A percentile compares a stretch with the other conserved stretches of the same genome.
These are phyloP conservation scores for Notoglanidium macrostoma DNA, from an alignment of 2,797 vertebrate species.

Conservation along the genomic window DNA sequence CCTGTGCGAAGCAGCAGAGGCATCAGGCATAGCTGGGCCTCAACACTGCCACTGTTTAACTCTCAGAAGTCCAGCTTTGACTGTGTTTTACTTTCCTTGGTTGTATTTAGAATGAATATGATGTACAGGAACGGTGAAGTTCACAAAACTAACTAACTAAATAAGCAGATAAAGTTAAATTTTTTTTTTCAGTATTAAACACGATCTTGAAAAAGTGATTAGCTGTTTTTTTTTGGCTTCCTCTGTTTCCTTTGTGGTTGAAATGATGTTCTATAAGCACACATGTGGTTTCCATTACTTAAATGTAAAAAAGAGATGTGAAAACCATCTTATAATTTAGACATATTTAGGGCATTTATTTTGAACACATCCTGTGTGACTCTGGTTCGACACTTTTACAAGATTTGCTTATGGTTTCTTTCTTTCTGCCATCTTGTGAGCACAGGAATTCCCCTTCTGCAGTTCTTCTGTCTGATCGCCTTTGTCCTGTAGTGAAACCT, in stretches of 20 bases:
- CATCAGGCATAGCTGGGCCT: not conserved
- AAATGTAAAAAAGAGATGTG: slow-evolving; percentile 6
- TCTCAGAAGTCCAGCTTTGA: not conserved
- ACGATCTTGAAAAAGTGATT: not conserved
- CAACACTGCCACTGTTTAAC: not conserved
- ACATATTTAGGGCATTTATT: not conserved
- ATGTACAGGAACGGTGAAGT: not conserved
- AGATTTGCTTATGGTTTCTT: not conserved
- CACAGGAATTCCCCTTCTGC: not conserved
- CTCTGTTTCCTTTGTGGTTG: not conserved
- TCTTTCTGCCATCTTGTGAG: not conserved
- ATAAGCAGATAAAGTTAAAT: not conserved
- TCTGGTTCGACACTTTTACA: not conserved
- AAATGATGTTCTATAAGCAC: not conserved
- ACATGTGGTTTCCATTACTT: not conserved
- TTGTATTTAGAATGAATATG: not conserved
- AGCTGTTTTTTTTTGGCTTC: not conserved
- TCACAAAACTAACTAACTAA: not conserved
- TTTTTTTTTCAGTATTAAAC: not conserved
- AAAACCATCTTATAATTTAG: not conserved
- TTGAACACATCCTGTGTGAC: not conserved
- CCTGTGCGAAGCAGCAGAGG: slow-evolving; percentile 67
- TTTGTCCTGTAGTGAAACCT: no score
- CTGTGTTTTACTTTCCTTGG: not conserved
- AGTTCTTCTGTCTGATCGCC: not conserved